Evolutionary conservation across 2,113 vertebrate species (phyloP).

Genomic region (Pterophyllum scalare): DNA sequence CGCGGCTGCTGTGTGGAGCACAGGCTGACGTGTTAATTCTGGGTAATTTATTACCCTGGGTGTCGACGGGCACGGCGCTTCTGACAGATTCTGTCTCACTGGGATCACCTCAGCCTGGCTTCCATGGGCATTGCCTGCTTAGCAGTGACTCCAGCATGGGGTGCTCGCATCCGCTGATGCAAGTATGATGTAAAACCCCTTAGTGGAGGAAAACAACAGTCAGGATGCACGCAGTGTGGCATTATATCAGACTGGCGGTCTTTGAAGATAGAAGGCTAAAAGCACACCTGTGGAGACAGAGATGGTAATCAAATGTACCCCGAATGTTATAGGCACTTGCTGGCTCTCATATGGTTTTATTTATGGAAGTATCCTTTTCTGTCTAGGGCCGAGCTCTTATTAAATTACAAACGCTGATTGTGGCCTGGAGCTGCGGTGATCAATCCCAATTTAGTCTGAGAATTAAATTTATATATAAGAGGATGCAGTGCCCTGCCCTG

Average conservation of each 20-base stretch:
- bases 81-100: slow-evolving; percentile 71
- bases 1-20: slow-evolving; percentile 56
- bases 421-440: slow-evolving; percentile 78
- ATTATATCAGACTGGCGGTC: slow-evolving; percentile 57
- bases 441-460: slow-evolving; percentile 81
- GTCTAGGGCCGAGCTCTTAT: slow-evolving; percentile 73
- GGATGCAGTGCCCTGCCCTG: slow-evolving; percentile 74
- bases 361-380: slow-evolving; percentile 81
- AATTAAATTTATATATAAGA: slow-evolving; percentile 81
- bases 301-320: slow-evolving; percentile 75
- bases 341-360: slow-evolving; percentile 80
- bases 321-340: slow-evolving; percentile 74
- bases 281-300: slow-evolving; percentile 79
- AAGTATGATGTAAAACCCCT: slow-evolving; percentile 77
- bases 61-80: slow-evolving; percentile 58
- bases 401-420: slow-evolving; percentile 80
- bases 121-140: slow-evolving; percentile 57
- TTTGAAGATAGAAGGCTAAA: slow-evolving; percentile 72
- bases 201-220: slow-evolving; percentile 70
- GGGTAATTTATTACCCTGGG: slow-evolving; percentile 78
- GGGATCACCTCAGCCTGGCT: slow-evolving; percentile 62
- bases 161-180: slow-evolving; percentile 69
- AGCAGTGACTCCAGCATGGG: slow-evolving; percentile 53
- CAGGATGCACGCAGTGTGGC: slow-evolving; percentile 40
- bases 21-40: slow-evolving; percentile 80